Percentiles rank a stretch among this genome's conserved stretches.
Evolutionary conservation across 23 tunicate genomes (phyloP).

Genomic region (Halocynthia aurantium): DNA sequence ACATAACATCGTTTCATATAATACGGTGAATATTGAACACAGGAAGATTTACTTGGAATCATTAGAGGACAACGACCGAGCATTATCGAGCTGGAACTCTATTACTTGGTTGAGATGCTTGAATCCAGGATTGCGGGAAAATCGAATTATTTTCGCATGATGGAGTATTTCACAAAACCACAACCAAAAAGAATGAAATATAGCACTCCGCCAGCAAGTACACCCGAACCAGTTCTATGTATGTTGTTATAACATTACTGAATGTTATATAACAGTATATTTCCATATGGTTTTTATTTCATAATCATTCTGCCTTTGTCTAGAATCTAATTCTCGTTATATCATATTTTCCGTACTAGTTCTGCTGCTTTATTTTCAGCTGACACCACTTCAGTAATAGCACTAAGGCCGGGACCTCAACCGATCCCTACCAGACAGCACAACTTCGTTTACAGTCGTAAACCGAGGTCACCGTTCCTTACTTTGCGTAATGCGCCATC

Average conservation of each 20-base stretch:
- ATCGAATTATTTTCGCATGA: conserved; percentile 67
- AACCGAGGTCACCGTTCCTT: conserved; percentile 48
- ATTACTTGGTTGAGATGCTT: conserved; percentile 74
- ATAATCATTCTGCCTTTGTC: background rate
- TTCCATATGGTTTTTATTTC: background rate
- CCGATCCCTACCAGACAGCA: conserved; percentile 49
- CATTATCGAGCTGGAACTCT: conserved; percentile 67
- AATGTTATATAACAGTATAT: background rate
- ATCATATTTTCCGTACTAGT: background rate
- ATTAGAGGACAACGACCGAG: conserved; percentile 48
- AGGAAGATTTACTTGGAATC: conserved; percentile 73
- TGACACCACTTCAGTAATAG: conserved; percentile 26
- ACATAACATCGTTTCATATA: background rate
- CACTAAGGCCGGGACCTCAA: conserved; percentile 22
- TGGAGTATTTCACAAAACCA: conserved; percentile 75
- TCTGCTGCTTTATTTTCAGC: background rate
- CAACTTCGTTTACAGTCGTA: conserved; percentile 61
- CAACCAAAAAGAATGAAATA: conserved; percentile 15
- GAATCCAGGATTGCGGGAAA: conserved; percentile 80
- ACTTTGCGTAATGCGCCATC: conserved; percentile 75
- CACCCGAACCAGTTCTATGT: conserved; percentile 31
- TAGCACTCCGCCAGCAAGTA: conserved; percentile 24
- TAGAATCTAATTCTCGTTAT: background rate
- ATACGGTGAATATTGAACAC: background rate
- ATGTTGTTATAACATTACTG: background rate